Evolutionary conservation across 1,140 invertebrate species (phyloP), one percentile per base, ranked within the genome.

Genomic region (Leptinotarsa texana): DNA sequence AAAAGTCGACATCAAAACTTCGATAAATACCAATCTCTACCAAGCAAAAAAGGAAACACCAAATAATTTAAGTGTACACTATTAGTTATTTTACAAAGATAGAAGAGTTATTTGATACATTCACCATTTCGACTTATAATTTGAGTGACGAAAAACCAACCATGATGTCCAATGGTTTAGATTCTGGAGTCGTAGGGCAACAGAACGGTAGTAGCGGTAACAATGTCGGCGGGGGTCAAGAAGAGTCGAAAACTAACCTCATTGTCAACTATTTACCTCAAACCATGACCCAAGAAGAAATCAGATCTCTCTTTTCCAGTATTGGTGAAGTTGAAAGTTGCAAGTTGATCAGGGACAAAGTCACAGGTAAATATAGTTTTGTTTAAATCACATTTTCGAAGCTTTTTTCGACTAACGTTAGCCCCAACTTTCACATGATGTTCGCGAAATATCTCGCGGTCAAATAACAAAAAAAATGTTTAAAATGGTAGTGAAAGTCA

Each of bases 181-280:
- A 93, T 85, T 88, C 89, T 74, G 81, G 80, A 24, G 83, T 84
- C 76, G 88, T 91, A 79, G 89, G 89, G 69, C 90, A 92, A 86
- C 91, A 91, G 84, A 92, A 92, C 86, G 91, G 90, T 75, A 90
- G 90, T 81, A 88, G 88, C 82, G 89, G 91, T 86, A 89, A 92
- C 79, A 89, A 92, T 84, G 89, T 92, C 82, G 86, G 86, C 24
- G 88, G 87, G 73, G 90, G 91, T 80, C 90, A 92, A 80, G 95
- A 96, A 88, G 96, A 97, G 86, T 95, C 94, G 77, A 98, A 98
- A 89, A 98, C 96, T 68, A 99, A 99, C 89, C 91, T 99, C 77
- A 99, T 99, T 85, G 98, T 99, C 79, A 99, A 99, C 87, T 99
- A 99, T 87, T 89, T 99, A 83, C 98, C 98, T 66, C 98, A 99